phyloP scores from a whole-genome alignment of 2,888 invertebrate genomes.

The Drosophila dives region DNA sequence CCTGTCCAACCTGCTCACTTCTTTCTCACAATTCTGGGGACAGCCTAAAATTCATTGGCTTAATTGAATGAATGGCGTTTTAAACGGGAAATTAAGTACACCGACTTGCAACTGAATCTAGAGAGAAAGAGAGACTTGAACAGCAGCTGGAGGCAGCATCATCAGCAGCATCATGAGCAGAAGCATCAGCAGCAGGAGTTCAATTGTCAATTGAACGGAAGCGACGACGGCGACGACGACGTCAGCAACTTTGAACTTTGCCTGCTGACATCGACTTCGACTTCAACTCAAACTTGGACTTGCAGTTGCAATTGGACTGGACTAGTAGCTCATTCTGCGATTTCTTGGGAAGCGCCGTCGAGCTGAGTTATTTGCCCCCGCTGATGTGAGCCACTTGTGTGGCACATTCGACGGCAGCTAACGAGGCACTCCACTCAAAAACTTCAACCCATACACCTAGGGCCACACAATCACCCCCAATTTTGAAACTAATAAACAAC shows the following conservation, averaged over 20 bases:
- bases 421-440: slow-evolving; percentile 69
- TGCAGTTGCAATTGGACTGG: slow-evolving; percentile 25
- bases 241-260: slow-evolving; percentile 80
- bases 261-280: slow-evolving; percentile 17
- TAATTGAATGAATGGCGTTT: slow-evolving; percentile 84
- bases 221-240: slow-evolving; percentile 42
- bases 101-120: slow-evolving; percentile 48
- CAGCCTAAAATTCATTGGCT: slow-evolving; percentile 82
- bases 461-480: slow-evolving; percentile 71
- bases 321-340: slow-evolving; percentile 17
- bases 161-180: neutral
- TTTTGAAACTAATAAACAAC: slow-evolving; percentile 8
- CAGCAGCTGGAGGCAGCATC: slow-evolving; percentile 3
- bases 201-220: slow-evolving; percentile 83
- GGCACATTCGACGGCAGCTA: slow-evolving; percentile 73
- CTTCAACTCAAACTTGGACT: slow-evolving; percentile 14
- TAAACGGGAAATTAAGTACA: slow-evolving; percentile 83
- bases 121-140: slow-evolving; percentile 9
- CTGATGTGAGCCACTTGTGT: slow-evolving; percentile 84
- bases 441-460: slow-evolving; percentile 10
- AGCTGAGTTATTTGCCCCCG: slow-evolving; percentile 61
- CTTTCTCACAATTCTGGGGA: neutral
- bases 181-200: slow-evolving; percentile 54
- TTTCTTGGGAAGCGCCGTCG: slow-evolving; percentile 63
- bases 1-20: neutral